These are phyloP conservation scores for Lanius collurio DNA, from an alignment of 2,113 vertebrate genomes.

Conservation along the genomic window DNA sequence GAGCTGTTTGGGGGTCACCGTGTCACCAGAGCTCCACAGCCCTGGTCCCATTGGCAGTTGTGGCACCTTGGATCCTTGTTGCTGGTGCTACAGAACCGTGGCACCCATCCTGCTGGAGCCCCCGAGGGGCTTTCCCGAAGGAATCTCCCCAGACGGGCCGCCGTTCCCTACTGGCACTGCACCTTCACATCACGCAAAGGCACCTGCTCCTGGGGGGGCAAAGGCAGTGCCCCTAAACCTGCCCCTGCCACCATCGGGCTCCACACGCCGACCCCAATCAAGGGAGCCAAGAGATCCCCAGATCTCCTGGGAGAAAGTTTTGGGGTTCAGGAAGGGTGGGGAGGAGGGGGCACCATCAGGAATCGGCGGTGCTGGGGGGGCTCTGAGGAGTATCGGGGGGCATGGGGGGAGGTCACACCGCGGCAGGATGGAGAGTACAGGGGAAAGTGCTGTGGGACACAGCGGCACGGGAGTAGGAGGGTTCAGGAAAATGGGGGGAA, in stretches of 20 bases:
- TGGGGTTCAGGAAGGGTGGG: not conserved
- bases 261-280: not conserved
- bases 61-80: not conserved
- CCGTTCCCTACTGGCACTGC: fast-evolving
- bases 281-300: not conserved
- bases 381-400: not conserved
- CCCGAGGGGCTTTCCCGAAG: not conserved
- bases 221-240: not conserved
- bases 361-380: not conserved
- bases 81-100: not conserved
- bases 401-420: no score
- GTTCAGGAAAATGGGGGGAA: not conserved
- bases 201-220: not conserved
- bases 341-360: not conserved
- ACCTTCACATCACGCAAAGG: not conserved
- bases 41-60: fast-evolving
- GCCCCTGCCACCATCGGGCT: not conserved
- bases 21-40: not conserved
- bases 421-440: no score
- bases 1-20: not conserved
- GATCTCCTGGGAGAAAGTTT: not conserved
- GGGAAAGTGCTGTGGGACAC: not conserved
- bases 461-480: not conserved
- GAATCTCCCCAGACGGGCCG: not conserved
- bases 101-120: not conserved